Evolutionary conservation across 2,888 invertebrate species (phyloP).

Genomic region (Allophyes oxyacanthae): DNA sequence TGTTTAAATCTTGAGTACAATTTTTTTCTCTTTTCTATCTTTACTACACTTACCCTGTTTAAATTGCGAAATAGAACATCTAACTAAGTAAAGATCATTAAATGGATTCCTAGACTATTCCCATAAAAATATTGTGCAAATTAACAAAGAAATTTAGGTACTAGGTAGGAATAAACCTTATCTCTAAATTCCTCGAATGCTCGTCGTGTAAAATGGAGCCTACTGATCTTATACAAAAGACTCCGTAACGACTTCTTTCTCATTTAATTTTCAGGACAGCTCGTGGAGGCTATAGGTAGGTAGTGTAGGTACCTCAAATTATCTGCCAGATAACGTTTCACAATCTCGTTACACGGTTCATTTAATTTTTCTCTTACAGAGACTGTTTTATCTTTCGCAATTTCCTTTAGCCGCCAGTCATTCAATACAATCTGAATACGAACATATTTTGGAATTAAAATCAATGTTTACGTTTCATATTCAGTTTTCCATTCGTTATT

Average conservation of each 20-base stretch:
- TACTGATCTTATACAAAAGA: neutral
- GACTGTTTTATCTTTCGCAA: constrained; percentile 17
- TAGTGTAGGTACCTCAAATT: too few species aligned
- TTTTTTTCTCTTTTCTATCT: too few species aligned
- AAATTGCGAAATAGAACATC: too few species aligned
- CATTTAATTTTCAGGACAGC: constrained; percentile 9
- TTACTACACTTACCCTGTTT: too few species aligned
- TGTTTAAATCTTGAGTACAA: too few species aligned
- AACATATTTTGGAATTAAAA: constrained; percentile 16
- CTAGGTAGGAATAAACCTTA: too few species aligned
- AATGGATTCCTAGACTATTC: too few species aligned
- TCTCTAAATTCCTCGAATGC: too few species aligned
- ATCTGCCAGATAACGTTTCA: constrained; percentile 15
- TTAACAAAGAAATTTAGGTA: too few species aligned
- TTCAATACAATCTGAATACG: constrained; percentile 11
- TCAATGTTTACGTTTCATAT: constrained; percentile 2
- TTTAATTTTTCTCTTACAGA: constrained; percentile 28
- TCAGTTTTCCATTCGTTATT: constrained; percentile 4
- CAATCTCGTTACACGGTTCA: constrained; percentile 26
- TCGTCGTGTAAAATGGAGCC: too few species aligned
- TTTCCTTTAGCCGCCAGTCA: constrained; percentile 16
- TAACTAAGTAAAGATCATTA: too few species aligned
- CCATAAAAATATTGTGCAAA: too few species aligned
- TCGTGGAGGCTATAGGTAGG: constrained; percentile 1
- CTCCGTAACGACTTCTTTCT: constrained; percentile 4